Percentiles rank a stretch among this genome's conserved stretches.
phyloP scores from a whole-genome alignment of 2,113 vertebrate genomes.

The Oceanodroma tethys region DNA sequence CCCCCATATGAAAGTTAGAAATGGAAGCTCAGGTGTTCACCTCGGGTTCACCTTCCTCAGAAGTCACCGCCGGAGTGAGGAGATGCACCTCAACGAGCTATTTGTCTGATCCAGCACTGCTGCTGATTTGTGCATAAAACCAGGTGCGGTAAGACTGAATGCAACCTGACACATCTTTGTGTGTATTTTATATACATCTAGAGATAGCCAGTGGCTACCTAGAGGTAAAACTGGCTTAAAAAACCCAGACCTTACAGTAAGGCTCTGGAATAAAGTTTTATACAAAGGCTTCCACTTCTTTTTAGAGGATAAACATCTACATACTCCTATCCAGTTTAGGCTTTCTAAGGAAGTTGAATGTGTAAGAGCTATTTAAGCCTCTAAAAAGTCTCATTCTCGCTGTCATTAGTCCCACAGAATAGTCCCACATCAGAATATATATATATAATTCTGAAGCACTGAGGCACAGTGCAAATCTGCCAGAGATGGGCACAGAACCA shows the following conservation, averaged over 20 bases:
- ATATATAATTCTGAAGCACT: background rate
- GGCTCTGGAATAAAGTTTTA: background rate
- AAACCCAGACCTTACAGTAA: background rate
- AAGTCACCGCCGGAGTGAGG: background rate
- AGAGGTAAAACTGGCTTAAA: background rate
- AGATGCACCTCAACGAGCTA: background rate
- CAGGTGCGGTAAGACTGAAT: background rate
- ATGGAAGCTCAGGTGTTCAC: slow-evolving; percentile 21
- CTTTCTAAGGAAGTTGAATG: background rate
- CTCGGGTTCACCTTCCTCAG: slow-evolving; percentile 30
- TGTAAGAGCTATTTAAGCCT: background rate
- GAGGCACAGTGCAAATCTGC: background rate
- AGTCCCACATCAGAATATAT: background rate
- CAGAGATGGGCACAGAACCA: background rate
- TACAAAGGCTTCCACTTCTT: background rate
- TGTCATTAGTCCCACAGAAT: background rate
- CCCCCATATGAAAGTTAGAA: background rate
- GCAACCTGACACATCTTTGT: background rate
- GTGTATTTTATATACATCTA: background rate
- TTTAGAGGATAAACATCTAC: background rate
- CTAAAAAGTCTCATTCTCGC: background rate
- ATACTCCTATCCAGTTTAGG: background rate
- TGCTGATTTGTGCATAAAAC: background rate
- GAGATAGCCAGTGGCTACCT: background rate
- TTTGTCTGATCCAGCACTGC: background rate